Conservation (phyloP, 2,888 invertebrate species). For the Corbicula japonica region DNA sequence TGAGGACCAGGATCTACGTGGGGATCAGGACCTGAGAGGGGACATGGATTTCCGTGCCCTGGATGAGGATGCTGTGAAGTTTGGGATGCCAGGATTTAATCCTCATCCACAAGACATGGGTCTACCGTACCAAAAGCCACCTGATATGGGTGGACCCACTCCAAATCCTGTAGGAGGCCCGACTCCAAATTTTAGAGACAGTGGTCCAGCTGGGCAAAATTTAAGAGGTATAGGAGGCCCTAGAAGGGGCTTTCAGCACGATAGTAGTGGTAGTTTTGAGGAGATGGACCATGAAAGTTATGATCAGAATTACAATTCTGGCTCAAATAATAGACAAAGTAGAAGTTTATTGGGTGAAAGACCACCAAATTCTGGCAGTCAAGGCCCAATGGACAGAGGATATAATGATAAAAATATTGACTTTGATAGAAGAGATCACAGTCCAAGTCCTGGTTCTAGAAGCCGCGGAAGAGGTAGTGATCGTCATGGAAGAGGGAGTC, state of each 20-base stretch:
- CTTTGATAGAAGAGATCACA: constrained; percentile 18
- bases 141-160: not conserved
- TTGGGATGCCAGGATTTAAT: not conserved
- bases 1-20: constrained; percentile 53
- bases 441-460: constrained; percentile 27
- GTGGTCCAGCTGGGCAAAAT: not conserved
- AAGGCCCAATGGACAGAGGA: not conserved
- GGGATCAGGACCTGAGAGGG: constrained; percentile 55
- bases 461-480: constrained; percentile 29
- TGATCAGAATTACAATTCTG: constrained; percentile 20
- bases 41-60: constrained; percentile 52
- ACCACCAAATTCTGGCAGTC: not conserved
- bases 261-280: constrained; percentile 38
- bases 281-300: constrained; percentile 48
- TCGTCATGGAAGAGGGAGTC: constrained; percentile 38
- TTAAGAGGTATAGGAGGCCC: constrained; percentile 15
- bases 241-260: constrained; percentile 17
- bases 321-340: constrained; percentile 1
- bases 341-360: no score
- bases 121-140: not conserved
- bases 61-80: not conserved
- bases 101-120: constrained; percentile 17
- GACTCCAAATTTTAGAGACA: constrained; percentile 6
- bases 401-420: constrained; percentile 27
- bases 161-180: not conserved